A percentile compares a stretch with the other conserved stretches of the same genome.
Conservation (phyloP, 2,888 invertebrate species). For the Cerceris ruficornis region DNA sequence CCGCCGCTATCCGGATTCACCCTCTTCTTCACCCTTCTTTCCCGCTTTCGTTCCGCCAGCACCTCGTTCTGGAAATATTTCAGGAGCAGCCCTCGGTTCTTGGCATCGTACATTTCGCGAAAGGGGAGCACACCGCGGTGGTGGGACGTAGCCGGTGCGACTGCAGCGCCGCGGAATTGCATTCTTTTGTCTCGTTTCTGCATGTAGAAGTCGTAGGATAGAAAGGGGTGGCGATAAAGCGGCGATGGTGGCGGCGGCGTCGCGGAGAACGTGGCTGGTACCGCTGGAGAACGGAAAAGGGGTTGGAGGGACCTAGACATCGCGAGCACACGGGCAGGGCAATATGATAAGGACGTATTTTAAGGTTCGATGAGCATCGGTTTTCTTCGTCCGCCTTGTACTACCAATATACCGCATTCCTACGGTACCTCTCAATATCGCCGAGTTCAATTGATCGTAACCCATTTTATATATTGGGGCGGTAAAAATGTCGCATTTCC, state of each 20-base stretch:
- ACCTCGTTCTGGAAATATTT: conserved; percentile 62
- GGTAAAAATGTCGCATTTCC: conserved; percentile 67
- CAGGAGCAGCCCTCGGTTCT: conserved; percentile 58
- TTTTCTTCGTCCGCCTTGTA: conserved; percentile 48
- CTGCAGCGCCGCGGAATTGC: conserved; percentile 36
- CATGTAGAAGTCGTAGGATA: conserved; percentile 26
- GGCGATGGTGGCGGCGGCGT: not conserved
- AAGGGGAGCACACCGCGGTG: conserved; percentile 35
- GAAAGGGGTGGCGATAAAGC: conserved; percentile 9
- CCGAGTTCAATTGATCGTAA: conserved; percentile 68
- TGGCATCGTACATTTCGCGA: conserved; percentile 61
- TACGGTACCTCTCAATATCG: conserved; percentile 64
- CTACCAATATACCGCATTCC: conserved; percentile 57
- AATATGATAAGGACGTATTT: conserved; percentile 72
- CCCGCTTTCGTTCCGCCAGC: conserved; percentile 25
- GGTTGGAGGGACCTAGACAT: not conserved
- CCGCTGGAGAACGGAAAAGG: conserved; percentile 1
- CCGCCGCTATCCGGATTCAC: not conserved
- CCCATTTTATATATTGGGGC: conserved; percentile 67
- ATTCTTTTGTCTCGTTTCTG: conserved; percentile 56
- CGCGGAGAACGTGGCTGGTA: not conserved
- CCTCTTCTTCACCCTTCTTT: not conserved
- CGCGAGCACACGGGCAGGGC: conserved; percentile 28
- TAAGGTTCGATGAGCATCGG: conserved; percentile 70
- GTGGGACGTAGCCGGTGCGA: conserved; percentile 7